These are phyloP conservation scores for Thaumetopoea pityocampa DNA, from an alignment of 1,140 invertebrate genomes.

Conservation along the genomic window DNA sequence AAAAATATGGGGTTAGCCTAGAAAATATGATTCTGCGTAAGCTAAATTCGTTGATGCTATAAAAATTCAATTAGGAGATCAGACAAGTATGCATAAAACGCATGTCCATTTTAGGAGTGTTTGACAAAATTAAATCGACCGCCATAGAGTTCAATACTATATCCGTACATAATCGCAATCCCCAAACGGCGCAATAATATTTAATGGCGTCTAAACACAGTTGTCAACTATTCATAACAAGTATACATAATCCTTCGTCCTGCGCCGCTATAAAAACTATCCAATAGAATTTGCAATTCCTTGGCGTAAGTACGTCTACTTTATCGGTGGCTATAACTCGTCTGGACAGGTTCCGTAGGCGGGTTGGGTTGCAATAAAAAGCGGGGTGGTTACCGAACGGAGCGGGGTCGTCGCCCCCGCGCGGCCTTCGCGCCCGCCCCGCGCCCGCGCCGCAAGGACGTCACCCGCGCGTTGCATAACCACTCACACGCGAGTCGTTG, in stretches of 20 bases:
- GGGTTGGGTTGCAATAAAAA: slow-evolving; percentile 40
- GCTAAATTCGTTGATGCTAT: too few relatives aligned
- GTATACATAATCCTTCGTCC: slow-evolving; percentile 6
- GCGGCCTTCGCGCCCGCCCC: slow-evolving; percentile 49
- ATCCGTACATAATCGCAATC: slow-evolving; percentile 1
- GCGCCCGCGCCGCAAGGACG: slow-evolving; percentile 49
- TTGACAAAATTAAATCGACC: slow-evolving; percentile 7
- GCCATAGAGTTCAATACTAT: slow-evolving; percentile 10
- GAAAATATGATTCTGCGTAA: too few relatives aligned
- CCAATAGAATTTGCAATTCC: slow-evolving; percentile 29
- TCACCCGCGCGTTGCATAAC: slow-evolving; percentile 57
- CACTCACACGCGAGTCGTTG: slow-evolving; percentile 45
- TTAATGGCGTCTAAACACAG: too few relatives aligned
- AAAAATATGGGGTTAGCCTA: too few relatives aligned
- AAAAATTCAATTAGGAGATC: too few relatives aligned
- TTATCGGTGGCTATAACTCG: slow-evolving; percentile 30
- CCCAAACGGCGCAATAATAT: slow-evolving; percentile 13
- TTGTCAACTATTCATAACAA: too few relatives aligned
- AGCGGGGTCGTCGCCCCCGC: slow-evolving; percentile 41
- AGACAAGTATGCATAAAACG: too few relatives aligned
- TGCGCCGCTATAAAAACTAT: slow-evolving; percentile 9
- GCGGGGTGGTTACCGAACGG: slow-evolving; percentile 46
- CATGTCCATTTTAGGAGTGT: too few relatives aligned
- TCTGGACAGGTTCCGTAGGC: slow-evolving; percentile 24
- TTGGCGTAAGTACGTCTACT: slow-evolving; percentile 24